These are phyloP conservation scores for Camptogramma bilineatum DNA, from an alignment of 2,888 invertebrate genomes.

Conservation along the genomic window DNA sequence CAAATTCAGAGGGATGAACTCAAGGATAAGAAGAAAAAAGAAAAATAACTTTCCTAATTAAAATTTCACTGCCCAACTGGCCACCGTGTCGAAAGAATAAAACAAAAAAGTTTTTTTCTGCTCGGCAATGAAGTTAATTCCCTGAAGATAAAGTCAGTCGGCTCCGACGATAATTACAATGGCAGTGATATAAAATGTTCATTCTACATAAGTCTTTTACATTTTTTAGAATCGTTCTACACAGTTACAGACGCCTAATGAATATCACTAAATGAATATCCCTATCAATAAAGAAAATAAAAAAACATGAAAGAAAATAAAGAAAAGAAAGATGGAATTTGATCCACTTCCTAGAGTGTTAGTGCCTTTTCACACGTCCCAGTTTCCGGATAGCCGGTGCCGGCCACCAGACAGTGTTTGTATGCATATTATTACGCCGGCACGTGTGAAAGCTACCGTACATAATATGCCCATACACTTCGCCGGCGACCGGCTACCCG, in stretches of 20 bases:
- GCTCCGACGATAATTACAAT: slow-evolving; percentile 30
- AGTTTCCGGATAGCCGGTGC: too few species aligned
- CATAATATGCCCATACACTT: too few species aligned
- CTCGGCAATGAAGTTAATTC: slow-evolving; percentile 57
- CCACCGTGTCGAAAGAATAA: slow-evolving; percentile 57
- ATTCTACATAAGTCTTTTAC: background rate
- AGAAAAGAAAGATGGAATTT: too few species aligned
- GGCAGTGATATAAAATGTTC: slow-evolving; percentile 8
- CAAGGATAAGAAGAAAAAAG: slow-evolving; percentile 51
- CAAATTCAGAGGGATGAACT: slow-evolving; percentile 24
- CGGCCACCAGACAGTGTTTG: too few species aligned
- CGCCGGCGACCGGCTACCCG: too few species aligned
- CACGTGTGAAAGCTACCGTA: too few species aligned
- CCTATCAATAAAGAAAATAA: too few species aligned
- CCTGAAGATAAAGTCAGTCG: slow-evolving; percentile 42
- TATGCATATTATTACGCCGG: too few species aligned
- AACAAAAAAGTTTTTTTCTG: slow-evolving; percentile 47
- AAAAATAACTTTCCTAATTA: slow-evolving; percentile 73
- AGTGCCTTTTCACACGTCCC: too few species aligned
- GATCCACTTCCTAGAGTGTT: too few species aligned
- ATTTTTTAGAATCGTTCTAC: background rate
- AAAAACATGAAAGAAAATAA: too few species aligned
- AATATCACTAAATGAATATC: background rate
- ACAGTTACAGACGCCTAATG: too few species aligned
- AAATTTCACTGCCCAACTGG: slow-evolving; percentile 66